Base-by-base conservation (phyloP, 1,140 invertebrate genomes). In the Tenebrio molitor region DNA sequence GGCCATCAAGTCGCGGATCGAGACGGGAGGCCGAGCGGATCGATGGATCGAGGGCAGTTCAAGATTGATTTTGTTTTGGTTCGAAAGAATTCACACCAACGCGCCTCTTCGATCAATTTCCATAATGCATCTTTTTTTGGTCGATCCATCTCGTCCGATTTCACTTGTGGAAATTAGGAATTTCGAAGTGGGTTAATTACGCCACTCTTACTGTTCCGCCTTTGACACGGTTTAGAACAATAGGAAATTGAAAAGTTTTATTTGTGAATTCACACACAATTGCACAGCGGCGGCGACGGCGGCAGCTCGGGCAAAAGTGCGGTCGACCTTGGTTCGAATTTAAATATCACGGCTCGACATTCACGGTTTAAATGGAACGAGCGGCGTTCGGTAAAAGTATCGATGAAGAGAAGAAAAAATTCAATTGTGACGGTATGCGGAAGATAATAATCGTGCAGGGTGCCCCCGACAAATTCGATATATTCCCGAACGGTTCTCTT, bases 391-490 rank as follows among this genome's bases (percentile, higher is more conserved):
- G 44, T 50, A 21, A 50, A 50, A 50, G 44, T 50, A 16, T 19
- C 36, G 16, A 8, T 1, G 41, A 42, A 42, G 17, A 42, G 17
- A n/a, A n/a, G n/a, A n/a, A n/a, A n/a, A n/a, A 50, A 50, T 50
- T 50, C 17, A 19, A 50, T 50, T 50, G 16, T 21, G 16, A 21
- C n/a, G 44, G 19, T 50, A 21, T 50, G 44, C 17, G 44, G 44
- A 50, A 41, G 36, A 41, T 19, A 17, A 50, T 50, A 50, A 50
- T 17, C 21, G 21, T n/a, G 12, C 29, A 25, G 50, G 12, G 50
- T n/a, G n/a, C n/a, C 23, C 14, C 29, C 50, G 50, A 29, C 50
- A 58, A 58, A 58, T 58, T 58, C 23, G 29, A 58, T 58, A 29
- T 29, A 58, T 58, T n/a, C n/a, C n/a, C 12, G 23, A 58, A 21